A percentile compares a stretch with the other conserved stretches of the same genome.
Evolutionary conservation across 2,797 vertebrate genomes (phyloP).

Genomic region (Nyctalus aviator): DNA sequence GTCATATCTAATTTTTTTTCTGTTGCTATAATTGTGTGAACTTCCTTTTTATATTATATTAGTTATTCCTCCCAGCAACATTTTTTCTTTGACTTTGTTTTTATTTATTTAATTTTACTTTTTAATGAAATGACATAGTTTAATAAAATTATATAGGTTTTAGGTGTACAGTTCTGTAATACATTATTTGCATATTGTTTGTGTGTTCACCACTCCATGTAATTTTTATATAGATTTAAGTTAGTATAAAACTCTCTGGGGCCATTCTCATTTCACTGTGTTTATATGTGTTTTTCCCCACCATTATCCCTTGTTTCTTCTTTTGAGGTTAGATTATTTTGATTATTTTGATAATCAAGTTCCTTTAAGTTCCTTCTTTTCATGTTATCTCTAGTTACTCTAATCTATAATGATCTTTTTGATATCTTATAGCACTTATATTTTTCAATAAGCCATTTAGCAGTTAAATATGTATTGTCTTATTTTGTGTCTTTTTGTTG

Average conservation of each 20-base stretch:
- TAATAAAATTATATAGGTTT: background rate
- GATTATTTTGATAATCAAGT: background rate
- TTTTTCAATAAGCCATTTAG: background rate
- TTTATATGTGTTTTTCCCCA: background rate
- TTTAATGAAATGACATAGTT: background rate
- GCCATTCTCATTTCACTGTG: background rate
- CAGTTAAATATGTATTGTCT: background rate
- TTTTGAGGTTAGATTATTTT: slow-evolving; percentile 25
- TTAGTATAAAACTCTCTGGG: background rate
- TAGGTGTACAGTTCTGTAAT: background rate
- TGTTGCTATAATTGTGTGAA: background rate
- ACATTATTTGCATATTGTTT: background rate
- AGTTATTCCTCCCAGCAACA: background rate
- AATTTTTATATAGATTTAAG: background rate
- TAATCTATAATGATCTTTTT: background rate
- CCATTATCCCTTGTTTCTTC: background rate
- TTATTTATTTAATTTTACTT: background rate
- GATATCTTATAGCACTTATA: background rate
- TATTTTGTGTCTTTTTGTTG: background rate
- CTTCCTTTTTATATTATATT: slow-evolving; percentile 3
- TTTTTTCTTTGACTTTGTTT: background rate
- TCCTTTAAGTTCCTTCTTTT: slow-evolving; percentile 10
- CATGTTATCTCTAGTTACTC: background rate
- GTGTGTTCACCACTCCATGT: background rate
- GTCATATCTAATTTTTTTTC: slow-evolving; percentile 14